These are phyloP conservation scores for Rhadinocentrus ornatus DNA, from an alignment of 2,797 vertebrate species.

Conservation along the genomic window DNA sequence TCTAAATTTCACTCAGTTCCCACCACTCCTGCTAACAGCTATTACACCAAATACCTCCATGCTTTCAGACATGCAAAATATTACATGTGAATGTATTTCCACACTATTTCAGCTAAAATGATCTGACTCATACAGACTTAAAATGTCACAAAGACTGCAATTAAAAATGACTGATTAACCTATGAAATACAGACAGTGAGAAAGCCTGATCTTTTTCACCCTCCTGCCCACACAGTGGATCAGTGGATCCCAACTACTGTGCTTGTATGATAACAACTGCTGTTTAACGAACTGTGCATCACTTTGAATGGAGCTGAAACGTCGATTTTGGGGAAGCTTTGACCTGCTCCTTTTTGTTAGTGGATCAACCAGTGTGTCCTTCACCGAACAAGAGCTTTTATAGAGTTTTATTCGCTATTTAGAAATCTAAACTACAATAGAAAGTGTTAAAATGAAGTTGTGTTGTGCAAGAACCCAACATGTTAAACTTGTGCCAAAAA, in stretches of 20 bases:
- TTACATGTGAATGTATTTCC: not conserved
- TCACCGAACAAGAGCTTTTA: too few relatives aligned
- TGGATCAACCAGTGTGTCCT: not conserved
- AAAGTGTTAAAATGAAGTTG: too few relatives aligned
- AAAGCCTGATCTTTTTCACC: not conserved
- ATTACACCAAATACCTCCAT: not conserved
- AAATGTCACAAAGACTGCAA: not conserved
- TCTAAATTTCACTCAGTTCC: slow-evolving; percentile 20
- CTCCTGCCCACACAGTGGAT: not conserved
- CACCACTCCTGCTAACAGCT: slow-evolving; percentile 23
- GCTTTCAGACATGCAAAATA: not conserved
- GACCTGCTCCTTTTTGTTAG: not conserved
- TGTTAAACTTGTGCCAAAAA: too few relatives aligned
- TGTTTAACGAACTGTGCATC: not conserved
- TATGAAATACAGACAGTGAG: not conserved
- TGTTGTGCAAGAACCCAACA: not conserved
- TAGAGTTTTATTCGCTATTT: too few relatives aligned
- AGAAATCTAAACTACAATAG: too few relatives aligned
- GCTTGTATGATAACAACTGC: not conserved
- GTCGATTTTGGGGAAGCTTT: not conserved
- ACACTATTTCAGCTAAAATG: not conserved
- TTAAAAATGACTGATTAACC: not conserved
- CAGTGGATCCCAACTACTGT: not conserved
- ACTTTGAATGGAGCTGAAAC: not conserved
- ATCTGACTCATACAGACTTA: not conserved